These are phyloP conservation scores for Yasuhikotakia modesta DNA, from an alignment of 2,797 vertebrate species.

Conservation along the genomic window DNA sequence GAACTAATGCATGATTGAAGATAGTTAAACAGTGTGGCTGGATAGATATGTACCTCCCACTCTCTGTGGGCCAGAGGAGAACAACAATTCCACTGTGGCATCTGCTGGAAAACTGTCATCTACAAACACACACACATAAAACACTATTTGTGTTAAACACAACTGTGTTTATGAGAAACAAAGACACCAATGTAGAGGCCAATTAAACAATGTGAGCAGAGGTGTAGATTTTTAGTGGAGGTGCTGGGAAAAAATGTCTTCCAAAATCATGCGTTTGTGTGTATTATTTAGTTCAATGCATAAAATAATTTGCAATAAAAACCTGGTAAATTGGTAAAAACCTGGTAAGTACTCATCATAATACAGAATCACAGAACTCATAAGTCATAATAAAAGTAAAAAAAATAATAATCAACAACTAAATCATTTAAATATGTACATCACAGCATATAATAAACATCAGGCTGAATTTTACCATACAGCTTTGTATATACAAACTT, in stretches of 20 bases:
- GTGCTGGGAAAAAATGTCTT: not conserved
- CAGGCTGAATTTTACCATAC: no score
- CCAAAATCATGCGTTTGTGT: not conserved
- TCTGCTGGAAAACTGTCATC: slow-evolving; percentile 89
- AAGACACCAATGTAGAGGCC: not conserved
- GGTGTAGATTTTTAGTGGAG: not conserved
- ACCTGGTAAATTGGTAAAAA: not conserved
- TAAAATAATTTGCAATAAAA: not conserved
- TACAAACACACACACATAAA: slow-evolving; percentile 61
- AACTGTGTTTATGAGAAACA: not conserved
- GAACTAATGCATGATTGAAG: not conserved
- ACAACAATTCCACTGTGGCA: slow-evolving; percentile 86
- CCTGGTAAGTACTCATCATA: no score
- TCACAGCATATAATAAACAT: not conserved
- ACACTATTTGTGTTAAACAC: not conserved
- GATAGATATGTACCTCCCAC: slow-evolving; percentile 76
- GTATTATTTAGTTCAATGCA: not conserved
- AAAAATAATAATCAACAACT: no score
- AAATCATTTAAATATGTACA: no score
- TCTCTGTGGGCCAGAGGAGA: slow-evolving; percentile 84
- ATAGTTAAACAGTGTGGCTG: slow-evolving; percentile 14
- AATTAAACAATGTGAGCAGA: not conserved
- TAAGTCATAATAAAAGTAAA: no score
- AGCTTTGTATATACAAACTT: not conserved
- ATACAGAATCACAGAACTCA: no score